Conservation (phyloP, 2,888 invertebrate species). For the Troilus luridus region DNA sequence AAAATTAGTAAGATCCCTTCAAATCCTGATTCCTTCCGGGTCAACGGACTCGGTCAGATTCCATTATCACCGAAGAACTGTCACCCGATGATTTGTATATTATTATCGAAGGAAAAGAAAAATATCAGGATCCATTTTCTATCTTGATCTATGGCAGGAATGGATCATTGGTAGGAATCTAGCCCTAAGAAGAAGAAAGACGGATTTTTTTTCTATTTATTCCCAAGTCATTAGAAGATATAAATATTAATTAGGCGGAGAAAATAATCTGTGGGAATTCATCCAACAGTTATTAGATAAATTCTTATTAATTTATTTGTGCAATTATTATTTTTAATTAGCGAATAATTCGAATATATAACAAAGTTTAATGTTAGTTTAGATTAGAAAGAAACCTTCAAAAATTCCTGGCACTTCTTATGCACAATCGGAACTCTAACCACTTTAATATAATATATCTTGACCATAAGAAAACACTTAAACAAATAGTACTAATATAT, state of each 20-base stretch:
- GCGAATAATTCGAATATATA: no score
- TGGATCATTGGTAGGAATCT: background rate
- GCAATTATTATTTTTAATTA: no score
- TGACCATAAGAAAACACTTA: no score
- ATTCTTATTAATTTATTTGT: background rate
- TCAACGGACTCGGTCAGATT: background rate
- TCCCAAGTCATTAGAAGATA: background rate
- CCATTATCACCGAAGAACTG: slow-evolving; percentile 14
- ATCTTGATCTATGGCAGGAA: background rate
- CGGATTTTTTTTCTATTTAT: background rate
- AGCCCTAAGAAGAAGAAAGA: background rate
- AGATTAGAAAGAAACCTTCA: no score
- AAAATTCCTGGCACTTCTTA: no score
- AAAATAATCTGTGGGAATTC: background rate
- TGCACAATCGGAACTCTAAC: no score
- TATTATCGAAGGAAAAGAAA: background rate
- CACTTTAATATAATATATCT: no score
- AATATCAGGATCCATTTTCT: background rate
- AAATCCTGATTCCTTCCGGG: background rate
- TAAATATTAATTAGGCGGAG: background rate
- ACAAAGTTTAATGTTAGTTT: no score
- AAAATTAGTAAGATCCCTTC: no score
- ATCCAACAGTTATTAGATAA: background rate
- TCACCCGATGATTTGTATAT: background rate
- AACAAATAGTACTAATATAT: no score